phyloP scores from a whole-genome alignment of 2,797 vertebrate genomes.

The Coluber constrictor region DNA sequence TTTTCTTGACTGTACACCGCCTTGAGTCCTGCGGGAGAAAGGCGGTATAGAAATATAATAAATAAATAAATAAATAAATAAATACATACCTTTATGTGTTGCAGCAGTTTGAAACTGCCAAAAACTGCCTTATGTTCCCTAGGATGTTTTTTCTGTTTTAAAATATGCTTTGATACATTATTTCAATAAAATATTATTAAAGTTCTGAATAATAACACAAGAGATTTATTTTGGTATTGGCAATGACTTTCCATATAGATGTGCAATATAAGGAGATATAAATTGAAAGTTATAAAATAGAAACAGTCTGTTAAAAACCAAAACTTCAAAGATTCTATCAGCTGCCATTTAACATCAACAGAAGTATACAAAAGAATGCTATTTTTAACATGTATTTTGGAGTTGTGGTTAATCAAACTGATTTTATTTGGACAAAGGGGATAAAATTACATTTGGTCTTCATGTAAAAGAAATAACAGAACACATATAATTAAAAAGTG shows the following conservation, averaged over 20 bases:
- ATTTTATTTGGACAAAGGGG: background rate
- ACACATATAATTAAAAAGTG: background rate
- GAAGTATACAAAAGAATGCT: conserved; percentile 28
- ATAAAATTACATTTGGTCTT: background rate
- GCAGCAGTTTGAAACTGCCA: background rate
- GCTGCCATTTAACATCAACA: conserved; percentile 34
- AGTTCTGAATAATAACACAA: background rate
- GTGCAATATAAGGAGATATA: background rate
- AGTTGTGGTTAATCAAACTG: background rate
- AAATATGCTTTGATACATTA: conserved; percentile 17
- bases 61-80: too few relatives aligned
- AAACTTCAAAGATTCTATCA: conserved; percentile 39
- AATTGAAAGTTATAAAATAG: background rate
- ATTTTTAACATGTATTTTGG: background rate
- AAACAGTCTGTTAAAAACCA: background rate
- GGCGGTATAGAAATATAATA: too few relatives aligned
- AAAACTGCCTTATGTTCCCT: background rate
- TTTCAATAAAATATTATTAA: background rate
- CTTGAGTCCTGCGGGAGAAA: too few relatives aligned
- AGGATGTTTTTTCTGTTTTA: background rate
- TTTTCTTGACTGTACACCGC: too few relatives aligned
- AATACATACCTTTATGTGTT: background rate
- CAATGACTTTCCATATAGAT: background rate
- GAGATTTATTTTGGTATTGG: conserved; percentile 4
- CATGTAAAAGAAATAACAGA: background rate